A percentile compares a stretch with the other conserved stretches of the same genome.
phyloP scores from a whole-genome alignment of 1,140 invertebrate species.

The Probaryconus sp. region DNA sequence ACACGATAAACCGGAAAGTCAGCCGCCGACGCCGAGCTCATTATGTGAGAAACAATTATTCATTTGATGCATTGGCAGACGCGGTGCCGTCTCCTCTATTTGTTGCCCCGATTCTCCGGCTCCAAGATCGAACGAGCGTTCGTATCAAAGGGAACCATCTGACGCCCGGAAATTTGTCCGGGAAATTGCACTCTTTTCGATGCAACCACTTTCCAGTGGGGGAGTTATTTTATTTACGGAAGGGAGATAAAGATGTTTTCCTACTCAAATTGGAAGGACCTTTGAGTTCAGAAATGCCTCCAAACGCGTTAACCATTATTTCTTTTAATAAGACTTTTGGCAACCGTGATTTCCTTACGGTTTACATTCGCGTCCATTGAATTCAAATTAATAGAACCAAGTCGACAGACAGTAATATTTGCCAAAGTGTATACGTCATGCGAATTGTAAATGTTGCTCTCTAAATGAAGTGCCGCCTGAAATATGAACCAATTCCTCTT shows the following conservation, averaged over 20 bases:
- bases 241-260: too few relatives aligned
- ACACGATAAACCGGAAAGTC: conserved; percentile 53
- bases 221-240: too few relatives aligned
- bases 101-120: not conserved
- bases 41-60: conserved; percentile 51
- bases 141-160: too few relatives aligned
- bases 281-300: too few relatives aligned
- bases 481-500: conserved; percentile 7
- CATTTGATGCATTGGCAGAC: conserved; percentile 34
- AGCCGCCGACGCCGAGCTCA: conserved; percentile 21
- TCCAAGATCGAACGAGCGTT: conserved; percentile 9
- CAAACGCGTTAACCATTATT: too few relatives aligned
- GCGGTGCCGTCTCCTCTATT: not conserved
- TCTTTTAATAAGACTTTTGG: too few relatives aligned
- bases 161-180: too few relatives aligned
- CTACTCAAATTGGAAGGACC: too few relatives aligned
- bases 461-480: conserved; percentile 10
- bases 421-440: conserved; percentile 2
- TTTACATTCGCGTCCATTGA: conserved; percentile 23
- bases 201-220: too few relatives aligned
- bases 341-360: too few relatives aligned
- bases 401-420: conserved; percentile 23
- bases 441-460: conserved; percentile 21
- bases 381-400: conserved; percentile 13
- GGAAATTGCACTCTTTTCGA: too few relatives aligned